Evolutionary conservation across 2,797 vertebrate genomes (phyloP).

Genomic region (Parauchenoglanis punctatus): DNA sequence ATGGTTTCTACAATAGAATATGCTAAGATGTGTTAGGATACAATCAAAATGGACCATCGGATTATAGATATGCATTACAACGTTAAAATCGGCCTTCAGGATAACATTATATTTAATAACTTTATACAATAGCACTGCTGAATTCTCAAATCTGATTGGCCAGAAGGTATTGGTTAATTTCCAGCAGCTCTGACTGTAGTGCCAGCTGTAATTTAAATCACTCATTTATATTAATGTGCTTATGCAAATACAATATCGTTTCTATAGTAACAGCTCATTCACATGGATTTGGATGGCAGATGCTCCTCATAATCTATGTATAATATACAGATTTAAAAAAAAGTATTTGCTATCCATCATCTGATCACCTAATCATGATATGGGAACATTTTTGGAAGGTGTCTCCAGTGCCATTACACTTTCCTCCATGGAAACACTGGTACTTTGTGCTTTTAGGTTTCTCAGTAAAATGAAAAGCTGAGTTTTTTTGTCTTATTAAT

Average conservation of each 20-base stretch:
- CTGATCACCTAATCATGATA: background rate
- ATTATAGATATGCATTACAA: background rate
- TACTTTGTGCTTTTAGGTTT: background rate
- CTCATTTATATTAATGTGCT: background rate
- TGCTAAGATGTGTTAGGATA: background rate
- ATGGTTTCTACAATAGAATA: background rate
- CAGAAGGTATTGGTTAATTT: background rate
- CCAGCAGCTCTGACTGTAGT: background rate
- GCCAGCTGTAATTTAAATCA: background rate
- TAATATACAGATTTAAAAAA: background rate
- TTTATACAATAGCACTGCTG: background rate
- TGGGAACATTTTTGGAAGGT: background rate
- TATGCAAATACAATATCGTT: background rate
- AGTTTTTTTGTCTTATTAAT: background rate
- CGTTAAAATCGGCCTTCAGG: background rate
- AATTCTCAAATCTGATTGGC: background rate
- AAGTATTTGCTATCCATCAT: background rate
- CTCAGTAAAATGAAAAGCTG: background rate
- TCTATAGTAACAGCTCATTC: background rate
- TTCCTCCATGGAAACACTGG: background rate
- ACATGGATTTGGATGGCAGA: background rate
- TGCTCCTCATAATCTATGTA: background rate
- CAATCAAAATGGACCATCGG: background rate
- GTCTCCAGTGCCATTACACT: background rate
- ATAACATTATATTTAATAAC: background rate